phyloP scores from a whole-genome alignment of 1,140 invertebrate species.

The Zaprionus kolodkinae region DNA sequence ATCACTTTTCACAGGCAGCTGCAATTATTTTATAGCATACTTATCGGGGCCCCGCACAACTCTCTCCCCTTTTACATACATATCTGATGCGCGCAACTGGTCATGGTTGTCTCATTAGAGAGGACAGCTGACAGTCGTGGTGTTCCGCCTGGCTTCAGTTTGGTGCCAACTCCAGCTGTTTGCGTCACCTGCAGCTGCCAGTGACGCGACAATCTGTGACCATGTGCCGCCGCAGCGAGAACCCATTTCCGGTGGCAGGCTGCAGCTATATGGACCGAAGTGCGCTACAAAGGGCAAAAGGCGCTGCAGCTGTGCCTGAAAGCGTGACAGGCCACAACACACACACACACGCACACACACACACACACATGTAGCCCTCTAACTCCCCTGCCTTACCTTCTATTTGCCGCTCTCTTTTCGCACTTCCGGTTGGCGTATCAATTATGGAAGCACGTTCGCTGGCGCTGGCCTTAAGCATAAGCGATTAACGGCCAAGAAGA shows the following conservation, averaged over 20 bases:
- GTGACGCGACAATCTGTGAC: conserved; percentile 33
- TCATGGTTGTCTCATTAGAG: background rate
- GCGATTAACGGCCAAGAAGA: conserved; percentile 22
- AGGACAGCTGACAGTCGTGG: background rate
- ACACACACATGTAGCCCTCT: background rate
- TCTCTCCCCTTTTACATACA: background rate
- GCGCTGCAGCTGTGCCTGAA: background rate
- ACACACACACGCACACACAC: too few relatives aligned
- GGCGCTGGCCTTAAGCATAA: conserved; percentile 13
- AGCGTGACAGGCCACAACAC: background rate
- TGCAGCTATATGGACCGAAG: conserved; percentile 4
- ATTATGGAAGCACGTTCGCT: conserved; percentile 31
- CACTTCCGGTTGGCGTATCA: conserved; percentile 26
- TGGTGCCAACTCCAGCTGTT: background rate
- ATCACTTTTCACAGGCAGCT: conserved; percentile 24
- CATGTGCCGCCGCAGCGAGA: conserved; percentile 11
- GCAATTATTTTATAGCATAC: background rate
- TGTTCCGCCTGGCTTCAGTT: background rate
- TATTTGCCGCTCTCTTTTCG: background rate
- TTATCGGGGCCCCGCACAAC: too few relatives aligned
- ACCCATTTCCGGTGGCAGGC: conserved; percentile 42
- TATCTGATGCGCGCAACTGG: background rate
- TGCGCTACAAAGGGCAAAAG: conserved; percentile 26
- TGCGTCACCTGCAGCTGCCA: background rate
- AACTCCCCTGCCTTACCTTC: background rate